phyloP scores from a whole-genome alignment of 2,113 vertebrate species.

The Circaetus cinerascens region DNA sequence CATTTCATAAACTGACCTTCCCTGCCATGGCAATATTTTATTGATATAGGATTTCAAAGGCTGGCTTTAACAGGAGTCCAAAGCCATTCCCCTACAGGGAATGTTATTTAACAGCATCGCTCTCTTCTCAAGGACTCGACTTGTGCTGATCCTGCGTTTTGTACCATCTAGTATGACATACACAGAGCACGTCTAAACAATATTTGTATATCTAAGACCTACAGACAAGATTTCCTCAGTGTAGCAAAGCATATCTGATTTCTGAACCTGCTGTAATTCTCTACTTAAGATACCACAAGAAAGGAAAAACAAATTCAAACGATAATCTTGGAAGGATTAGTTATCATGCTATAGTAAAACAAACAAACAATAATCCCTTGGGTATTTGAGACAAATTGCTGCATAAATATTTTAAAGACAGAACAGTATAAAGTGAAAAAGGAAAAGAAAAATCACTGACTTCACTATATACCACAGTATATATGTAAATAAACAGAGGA shows the following conservation, averaged over 20 bases:
- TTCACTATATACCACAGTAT: not conserved
- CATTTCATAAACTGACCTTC: slow-evolving; percentile 62
- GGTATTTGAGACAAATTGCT: slow-evolving; percentile 43
- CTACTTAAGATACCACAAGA: slow-evolving; percentile 1
- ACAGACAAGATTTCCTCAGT: slow-evolving; percentile 26
- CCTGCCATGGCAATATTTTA: slow-evolving; percentile 49
- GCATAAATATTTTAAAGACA: slow-evolving; percentile 16
- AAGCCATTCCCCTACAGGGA: slow-evolving; percentile 26
- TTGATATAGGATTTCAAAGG: slow-evolving; percentile 72
- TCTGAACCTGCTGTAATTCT: not conserved
- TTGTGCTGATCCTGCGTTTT: not conserved
- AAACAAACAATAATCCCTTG: slow-evolving; percentile 32
- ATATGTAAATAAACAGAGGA: not conserved
- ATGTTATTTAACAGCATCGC: slow-evolving; percentile 28
- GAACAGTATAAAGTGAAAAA: not conserved
- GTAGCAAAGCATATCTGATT: slow-evolving; percentile 30
- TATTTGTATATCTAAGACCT: not conserved
- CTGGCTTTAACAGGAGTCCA: slow-evolving; percentile 15
- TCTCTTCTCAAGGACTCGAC: not conserved
- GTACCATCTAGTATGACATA: slow-evolving; percentile 8
- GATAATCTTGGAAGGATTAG: not conserved
- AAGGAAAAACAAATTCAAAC: slow-evolving; percentile 4
- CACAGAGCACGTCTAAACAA: not conserved
- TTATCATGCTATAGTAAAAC: slow-evolving; percentile 21
- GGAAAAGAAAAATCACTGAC: not conserved